These are phyloP conservation scores for Trichechus manatus DNA, from an alignment of 2,113 vertebrate genomes.

Conservation along the genomic window DNA sequence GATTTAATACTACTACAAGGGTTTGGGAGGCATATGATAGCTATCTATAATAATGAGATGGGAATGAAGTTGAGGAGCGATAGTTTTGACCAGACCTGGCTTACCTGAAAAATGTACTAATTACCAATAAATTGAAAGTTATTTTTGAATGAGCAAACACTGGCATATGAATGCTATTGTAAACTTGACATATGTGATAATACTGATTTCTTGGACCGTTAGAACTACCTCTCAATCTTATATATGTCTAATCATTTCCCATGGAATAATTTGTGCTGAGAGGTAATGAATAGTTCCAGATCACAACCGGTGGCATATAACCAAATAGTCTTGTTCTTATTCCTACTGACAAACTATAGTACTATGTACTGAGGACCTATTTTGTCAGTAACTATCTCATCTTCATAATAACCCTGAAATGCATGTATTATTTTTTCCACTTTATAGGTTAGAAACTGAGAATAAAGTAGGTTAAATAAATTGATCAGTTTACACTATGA, in stretches of 20 bases:
- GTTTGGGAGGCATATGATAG: not conserved
- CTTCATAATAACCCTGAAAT: not conserved
- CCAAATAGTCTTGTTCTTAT: not conserved
- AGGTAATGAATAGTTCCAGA: not conserved
- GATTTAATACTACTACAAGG: conserved; percentile 20
- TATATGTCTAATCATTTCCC: not conserved
- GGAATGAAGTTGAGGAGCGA: not conserved
- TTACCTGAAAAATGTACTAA: conserved; percentile 47
- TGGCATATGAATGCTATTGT: not conserved
- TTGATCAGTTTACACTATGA: not conserved
- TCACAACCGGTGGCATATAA: not conserved
- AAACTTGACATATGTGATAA: not conserved
- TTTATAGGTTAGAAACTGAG: not conserved
- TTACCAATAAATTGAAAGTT: not conserved
- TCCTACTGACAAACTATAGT: not conserved
- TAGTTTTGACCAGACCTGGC: not conserved
- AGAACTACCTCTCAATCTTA: not conserved
- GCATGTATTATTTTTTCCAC: not conserved
- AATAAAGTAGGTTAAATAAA: conserved; percentile 13
- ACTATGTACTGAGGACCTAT: not conserved
- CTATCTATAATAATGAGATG: not conserved
- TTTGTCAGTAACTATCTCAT: not conserved
- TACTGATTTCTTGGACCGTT: not conserved
- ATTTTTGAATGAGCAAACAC: not conserved
- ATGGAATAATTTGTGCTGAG: conserved; percentile 30